A percentile compares a stretch with the other conserved stretches of the same genome.
These are phyloP conservation scores for Lycocerus yunnanus DNA, from an alignment of 2,888 invertebrate species.

Conservation along the genomic window DNA sequence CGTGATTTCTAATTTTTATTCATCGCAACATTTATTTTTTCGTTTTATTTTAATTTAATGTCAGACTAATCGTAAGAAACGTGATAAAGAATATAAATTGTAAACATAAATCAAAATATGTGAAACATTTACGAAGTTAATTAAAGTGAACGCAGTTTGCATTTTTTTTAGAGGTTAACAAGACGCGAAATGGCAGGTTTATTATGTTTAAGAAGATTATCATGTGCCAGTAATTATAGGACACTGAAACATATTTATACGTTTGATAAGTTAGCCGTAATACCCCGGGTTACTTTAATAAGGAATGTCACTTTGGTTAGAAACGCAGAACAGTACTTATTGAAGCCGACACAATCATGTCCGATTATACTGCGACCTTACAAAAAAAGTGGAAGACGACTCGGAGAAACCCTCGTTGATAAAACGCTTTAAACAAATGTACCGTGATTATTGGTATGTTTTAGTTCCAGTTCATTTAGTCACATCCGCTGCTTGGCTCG, in stretches of 20 bases:
- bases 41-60: not conserved
- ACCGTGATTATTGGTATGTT: constrained; percentile 96
- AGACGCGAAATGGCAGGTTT: not conserved
- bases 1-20: not conserved
- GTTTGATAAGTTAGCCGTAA: not conserved
- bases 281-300: not conserved
- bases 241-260: not conserved
- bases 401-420: constrained; percentile 68
- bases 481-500: constrained; percentile 89
- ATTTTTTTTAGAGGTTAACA: not conserved
- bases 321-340: not conserved
- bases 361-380: not conserved
- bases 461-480: constrained; percentile 89
- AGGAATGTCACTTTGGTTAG: not conserved
- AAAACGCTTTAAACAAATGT: constrained; percentile 87
- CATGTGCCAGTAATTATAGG: not conserved
- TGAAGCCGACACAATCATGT: not conserved
- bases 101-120: not conserved
- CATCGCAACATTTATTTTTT: not conserved
- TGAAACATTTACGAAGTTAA: not conserved
- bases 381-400: not conserved
- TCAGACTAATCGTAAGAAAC: not conserved
- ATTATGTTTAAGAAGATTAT: not conserved
- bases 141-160: not conserved
- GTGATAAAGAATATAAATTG: not conserved